These are phyloP conservation scores for Augochlorella aurata DNA, from an alignment of 2,888 invertebrate genomes.

Conservation along the genomic window DNA sequence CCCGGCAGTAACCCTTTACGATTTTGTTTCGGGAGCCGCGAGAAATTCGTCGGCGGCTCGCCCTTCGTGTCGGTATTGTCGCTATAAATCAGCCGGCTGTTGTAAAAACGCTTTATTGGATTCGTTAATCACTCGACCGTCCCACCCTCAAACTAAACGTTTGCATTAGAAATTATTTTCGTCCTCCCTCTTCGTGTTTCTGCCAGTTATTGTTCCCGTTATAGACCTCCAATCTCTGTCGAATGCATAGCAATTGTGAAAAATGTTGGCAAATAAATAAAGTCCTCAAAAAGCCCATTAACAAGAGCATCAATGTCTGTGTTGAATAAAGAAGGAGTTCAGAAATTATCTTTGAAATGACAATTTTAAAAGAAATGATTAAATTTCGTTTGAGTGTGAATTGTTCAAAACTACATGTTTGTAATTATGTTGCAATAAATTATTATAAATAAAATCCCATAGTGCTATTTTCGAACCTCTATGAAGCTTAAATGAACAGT, in stretches of 20 bases:
- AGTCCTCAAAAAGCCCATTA: not conserved
- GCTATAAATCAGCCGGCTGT: slow-evolving; percentile 33
- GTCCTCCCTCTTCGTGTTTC: not conserved
- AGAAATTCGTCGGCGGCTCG: slow-evolving; percentile 47
- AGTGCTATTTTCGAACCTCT: too few relatives aligned
- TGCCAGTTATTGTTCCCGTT: not conserved
- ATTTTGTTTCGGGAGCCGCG: slow-evolving; percentile 40
- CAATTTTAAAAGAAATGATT: too few relatives aligned
- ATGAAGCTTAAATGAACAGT: too few relatives aligned
- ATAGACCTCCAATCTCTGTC: not conserved
- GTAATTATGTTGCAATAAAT: too few relatives aligned
- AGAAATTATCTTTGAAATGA: too few relatives aligned
- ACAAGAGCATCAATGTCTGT: too few relatives aligned
- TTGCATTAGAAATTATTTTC: not conserved
- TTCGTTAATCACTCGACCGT: not conserved
- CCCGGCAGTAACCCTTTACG: slow-evolving; percentile 36
- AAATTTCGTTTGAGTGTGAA: too few relatives aligned
- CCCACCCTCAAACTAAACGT: not conserved
- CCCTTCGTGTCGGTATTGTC: slow-evolving; percentile 46
- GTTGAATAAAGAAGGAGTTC: too few relatives aligned
- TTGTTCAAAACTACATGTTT: too few relatives aligned
- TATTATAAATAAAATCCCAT: too few relatives aligned
- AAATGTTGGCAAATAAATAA: not conserved
- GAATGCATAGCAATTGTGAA: not conserved
- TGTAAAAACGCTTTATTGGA: slow-evolving; percentile 9